These are phyloP conservation scores for Epirrhoe alternata DNA, from an alignment of 2,888 invertebrate genomes.

Conservation along the genomic window DNA sequence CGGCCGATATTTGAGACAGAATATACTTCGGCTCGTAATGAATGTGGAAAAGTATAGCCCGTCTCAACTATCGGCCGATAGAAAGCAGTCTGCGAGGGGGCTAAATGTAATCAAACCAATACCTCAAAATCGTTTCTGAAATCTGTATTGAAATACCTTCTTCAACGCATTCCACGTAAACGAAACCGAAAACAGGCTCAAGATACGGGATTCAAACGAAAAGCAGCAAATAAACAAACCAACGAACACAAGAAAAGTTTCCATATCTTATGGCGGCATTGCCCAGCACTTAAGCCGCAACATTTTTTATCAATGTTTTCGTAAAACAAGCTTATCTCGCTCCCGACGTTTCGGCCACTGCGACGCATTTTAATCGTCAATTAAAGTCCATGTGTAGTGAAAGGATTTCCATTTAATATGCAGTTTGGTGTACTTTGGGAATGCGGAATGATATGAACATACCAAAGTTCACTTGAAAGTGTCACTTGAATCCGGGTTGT, in stretches of 20 bases:
- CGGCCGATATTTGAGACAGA: no score
- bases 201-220: neutral
- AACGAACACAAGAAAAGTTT: no score
- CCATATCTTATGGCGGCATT: slow-evolving; percentile 1
- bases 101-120: no score
- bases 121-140: no score
- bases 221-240: neutral
- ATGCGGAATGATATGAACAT: slow-evolving; percentile 43
- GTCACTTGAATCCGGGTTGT: neutral
- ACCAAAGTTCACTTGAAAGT: neutral
- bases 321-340: slow-evolving; percentile 23
- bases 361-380: slow-evolving; percentile 48
- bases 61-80: no score
- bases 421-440: slow-evolving; percentile 41
- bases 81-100: no score
- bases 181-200: no score
- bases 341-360: slow-evolving; percentile 16
- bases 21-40: no score
- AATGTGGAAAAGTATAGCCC: no score
- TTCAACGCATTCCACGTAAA: no score
- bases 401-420: slow-evolving; percentile 50
- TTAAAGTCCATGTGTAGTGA: slow-evolving; percentile 50
- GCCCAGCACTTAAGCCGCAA: neutral
- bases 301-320: slow-evolving; percentile 11
- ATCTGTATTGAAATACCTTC: no score